These are phyloP conservation scores for Reticulitermes speratus DNA, from an alignment of 1,140 invertebrate genomes.

Conservation along the genomic window DNA sequence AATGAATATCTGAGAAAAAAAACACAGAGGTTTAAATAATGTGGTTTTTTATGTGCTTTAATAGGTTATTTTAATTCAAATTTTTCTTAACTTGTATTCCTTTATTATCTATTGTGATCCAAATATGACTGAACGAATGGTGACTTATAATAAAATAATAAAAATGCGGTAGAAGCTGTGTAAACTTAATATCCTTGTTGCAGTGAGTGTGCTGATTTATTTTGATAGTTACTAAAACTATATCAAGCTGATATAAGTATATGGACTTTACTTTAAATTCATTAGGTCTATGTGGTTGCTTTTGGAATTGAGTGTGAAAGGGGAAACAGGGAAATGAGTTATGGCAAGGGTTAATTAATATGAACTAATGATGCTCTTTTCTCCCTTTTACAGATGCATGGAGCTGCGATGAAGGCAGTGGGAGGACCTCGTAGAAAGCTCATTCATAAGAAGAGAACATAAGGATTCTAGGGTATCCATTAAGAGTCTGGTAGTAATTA, in stretches of 20 bases:
- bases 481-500: not conserved
- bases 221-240: not conserved
- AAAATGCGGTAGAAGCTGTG: too few relatives aligned
- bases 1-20: too few relatives aligned
- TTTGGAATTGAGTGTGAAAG: not conserved
- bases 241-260: not conserved
- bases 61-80: too few relatives aligned
- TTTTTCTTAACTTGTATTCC: too few relatives aligned
- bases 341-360: slow-evolving; percentile 13
- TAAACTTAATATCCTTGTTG: too few relatives aligned
- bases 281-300: not conserved
- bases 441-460: not conserved
- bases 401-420: not conserved
- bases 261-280: not conserved
- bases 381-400: not conserved
- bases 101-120: too few relatives aligned
- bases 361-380: slow-evolving; percentile 8
- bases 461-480: not conserved
- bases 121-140: too few relatives aligned
- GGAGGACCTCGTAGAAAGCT: not conserved
- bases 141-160: too few relatives aligned
- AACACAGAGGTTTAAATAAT: too few relatives aligned
- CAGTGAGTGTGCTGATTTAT: too few relatives aligned
- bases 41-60: too few relatives aligned
- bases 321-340: not conserved